phyloP scores from a whole-genome alignment of 2,888 invertebrate genomes.

The Nudaria mundana region DNA sequence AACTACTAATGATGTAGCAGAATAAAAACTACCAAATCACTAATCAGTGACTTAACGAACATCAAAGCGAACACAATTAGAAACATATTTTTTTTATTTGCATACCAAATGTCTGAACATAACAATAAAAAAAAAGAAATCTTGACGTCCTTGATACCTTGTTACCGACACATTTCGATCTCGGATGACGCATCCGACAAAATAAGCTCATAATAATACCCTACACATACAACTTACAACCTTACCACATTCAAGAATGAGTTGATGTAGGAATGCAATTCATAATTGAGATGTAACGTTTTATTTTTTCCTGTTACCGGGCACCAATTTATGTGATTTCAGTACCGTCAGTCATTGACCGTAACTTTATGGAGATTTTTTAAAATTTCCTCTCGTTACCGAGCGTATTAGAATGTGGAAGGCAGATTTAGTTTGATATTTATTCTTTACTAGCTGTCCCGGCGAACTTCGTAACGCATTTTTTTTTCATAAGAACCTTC shows the following conservation, averaged over 20 bases:
- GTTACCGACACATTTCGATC: conserved; percentile 63
- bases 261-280: conserved; percentile 22
- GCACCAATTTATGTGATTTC: conserved; percentile 49
- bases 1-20: no score
- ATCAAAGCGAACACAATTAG: conserved; percentile 39
- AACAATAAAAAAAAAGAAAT: conserved; percentile 49
- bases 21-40: conserved; percentile 16
- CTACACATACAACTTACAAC: conserved; percentile 20
- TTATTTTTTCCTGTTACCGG: conserved; percentile 40
- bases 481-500: no score
- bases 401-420: conserved; percentile 23
- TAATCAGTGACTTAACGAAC: conserved; percentile 20
- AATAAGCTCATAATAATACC: conserved; percentile 27
- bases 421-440: background rate
- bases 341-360: conserved; percentile 45
- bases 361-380: conserved; percentile 38
- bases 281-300: conserved; percentile 48
- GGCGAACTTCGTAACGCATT: no score
- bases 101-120: conserved; percentile 53
- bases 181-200: conserved; percentile 56
- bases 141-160: conserved; percentile 65
- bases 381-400: conserved; percentile 36
- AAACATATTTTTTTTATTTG: conserved; percentile 48
- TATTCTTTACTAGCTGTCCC: no score
- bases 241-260: conserved; percentile 19